Conservation (phyloP, 2,888 invertebrate species). For the Synergus itoensis region DNA sequence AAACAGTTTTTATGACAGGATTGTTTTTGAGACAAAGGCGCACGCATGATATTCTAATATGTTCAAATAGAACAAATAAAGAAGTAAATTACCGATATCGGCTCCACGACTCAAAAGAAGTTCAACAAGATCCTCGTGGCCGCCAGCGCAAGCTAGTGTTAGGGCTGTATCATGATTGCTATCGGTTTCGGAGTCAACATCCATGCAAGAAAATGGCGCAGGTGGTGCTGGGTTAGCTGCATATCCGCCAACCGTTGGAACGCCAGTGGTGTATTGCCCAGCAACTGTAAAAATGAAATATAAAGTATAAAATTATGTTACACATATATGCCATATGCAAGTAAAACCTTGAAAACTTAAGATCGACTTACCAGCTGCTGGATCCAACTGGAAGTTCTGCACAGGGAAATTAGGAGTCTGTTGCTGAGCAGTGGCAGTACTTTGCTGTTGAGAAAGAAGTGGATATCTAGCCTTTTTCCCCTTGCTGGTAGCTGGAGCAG, state of each 20-base stretch:
- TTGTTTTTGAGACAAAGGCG: too few relatives aligned
- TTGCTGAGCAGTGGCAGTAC: constrained; percentile 62
- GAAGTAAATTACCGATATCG: constrained; percentile 83
- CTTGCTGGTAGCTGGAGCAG: constrained; percentile 69
- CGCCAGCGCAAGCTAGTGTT: constrained; percentile 97
- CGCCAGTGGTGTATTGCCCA: constrained; percentile 68
- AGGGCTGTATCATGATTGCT: constrained; percentile 99
- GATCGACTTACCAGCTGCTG: constrained; percentile 76
- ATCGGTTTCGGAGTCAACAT: constrained; percentile 98
- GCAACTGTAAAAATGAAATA: constrained; percentile 53
- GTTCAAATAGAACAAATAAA: neutral
- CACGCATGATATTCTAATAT: neutral
- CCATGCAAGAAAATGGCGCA: constrained; percentile 87
- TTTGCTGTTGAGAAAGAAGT: constrained; percentile 69
- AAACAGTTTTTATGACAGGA: too few relatives aligned
- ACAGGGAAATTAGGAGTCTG: constrained; percentile 73
- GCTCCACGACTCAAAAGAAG: constrained; percentile 94
- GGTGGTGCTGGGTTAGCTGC: constrained; percentile 75
- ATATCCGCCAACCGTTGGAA: constrained; percentile 63
- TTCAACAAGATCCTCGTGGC: constrained; percentile 97
- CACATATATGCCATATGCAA: neutral
- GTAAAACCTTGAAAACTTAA: neutral
- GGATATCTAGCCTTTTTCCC: constrained; percentile 77
- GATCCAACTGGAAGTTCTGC: constrained; percentile 79
- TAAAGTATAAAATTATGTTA: neutral